These are phyloP conservation scores for Paratrypauchen microcephalus DNA, from an alignment of 2,797 vertebrate species.

Conservation along the genomic window DNA sequence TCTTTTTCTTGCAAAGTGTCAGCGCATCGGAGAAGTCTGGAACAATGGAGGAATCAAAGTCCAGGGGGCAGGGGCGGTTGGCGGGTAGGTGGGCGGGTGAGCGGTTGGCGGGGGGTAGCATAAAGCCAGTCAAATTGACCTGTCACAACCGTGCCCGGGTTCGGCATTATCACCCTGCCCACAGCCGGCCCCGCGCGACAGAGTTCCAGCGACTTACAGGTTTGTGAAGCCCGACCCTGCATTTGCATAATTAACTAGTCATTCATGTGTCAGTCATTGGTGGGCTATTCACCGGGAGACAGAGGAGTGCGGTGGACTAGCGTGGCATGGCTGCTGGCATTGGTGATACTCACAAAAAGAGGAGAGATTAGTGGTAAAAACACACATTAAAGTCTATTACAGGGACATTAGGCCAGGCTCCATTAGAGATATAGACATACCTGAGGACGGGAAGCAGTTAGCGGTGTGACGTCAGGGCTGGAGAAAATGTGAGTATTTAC, in stretches of 20 bases:
- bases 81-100: constrained; percentile 34
- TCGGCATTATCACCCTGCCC: constrained; percentile 80
- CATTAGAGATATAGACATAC: constrained; percentile 5
- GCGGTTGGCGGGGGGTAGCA: constrained; percentile 59
- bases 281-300: constrained; percentile 70
- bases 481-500: too few species aligned
- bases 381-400: constrained; percentile 44
- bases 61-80: constrained; percentile 75
- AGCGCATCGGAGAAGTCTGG: constrained; percentile 77
- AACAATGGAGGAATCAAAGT: constrained; percentile 95
- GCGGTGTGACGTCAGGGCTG: too few species aligned
- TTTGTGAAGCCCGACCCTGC: constrained; percentile 65
- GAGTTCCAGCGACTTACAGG: constrained; percentile 79
- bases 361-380: constrained; percentile 49
- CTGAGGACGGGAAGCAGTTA: too few species aligned
- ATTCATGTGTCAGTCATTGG: constrained; percentile 76
- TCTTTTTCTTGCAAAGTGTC: constrained; percentile 95
- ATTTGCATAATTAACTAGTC: constrained; percentile 86
- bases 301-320: constrained; percentile 58
- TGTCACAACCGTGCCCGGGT: constrained; percentile 84
- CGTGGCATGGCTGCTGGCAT: constrained; percentile 53
- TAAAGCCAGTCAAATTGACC: constrained; percentile 90
- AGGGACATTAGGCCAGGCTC: constrained; percentile 18
- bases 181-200: constrained; percentile 81
- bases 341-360: constrained; percentile 47